Evolutionary conservation across 2,888 invertebrate genomes (phyloP), one percentile per base, ranked within the genome.

Genomic region (Nematopogon swammerdamellus): DNA sequence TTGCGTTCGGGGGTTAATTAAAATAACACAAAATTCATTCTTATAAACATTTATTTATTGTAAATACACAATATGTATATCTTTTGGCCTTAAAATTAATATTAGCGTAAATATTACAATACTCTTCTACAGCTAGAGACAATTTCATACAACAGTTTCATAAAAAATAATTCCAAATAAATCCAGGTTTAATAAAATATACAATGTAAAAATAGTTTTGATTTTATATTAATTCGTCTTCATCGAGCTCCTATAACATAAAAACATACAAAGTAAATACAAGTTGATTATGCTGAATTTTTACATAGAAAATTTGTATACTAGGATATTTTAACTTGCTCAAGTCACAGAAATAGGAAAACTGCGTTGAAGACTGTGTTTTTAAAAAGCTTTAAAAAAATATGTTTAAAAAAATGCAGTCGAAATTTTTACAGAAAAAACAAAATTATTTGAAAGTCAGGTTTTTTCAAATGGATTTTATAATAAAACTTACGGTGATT

Each of bases 51-150:
- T 45, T 10, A 49, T 29, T 49, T 18, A 18, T 49, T 49, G 61
- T 71, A 74, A 76, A 75, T 76, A 77, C 75, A 76, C 73, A 73
- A 65, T 69, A 71, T 75, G 75, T 76, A 74, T 77, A 75, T 74
- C 70, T 71, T 77, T 77, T 75, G 74, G 75, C 74, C 75, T 72
- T 74, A 74, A 59, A 65, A 63, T 8, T 71, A 71, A 70, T 70
- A 76, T 74, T 73, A 75, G 73, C 73, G 70, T 11, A 29, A 70
- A 72, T 57, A 69, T 64, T 68, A 65, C 63, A 68, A 68, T 63
- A 63, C 62, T 66, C 68, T 64, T 67, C 67, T 66, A 69, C 71
- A 71, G 72, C 68, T 64, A 36, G 66, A 66, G 63, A 73, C 66
- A 68, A 63, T 62, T 65, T 64, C 62, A 69, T 77, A 77, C 77